Percentiles rank a stretch among this genome's conserved stretches.
phyloP scores from a whole-genome alignment of 2,797 vertebrate species.

The Tinamus major region DNA sequence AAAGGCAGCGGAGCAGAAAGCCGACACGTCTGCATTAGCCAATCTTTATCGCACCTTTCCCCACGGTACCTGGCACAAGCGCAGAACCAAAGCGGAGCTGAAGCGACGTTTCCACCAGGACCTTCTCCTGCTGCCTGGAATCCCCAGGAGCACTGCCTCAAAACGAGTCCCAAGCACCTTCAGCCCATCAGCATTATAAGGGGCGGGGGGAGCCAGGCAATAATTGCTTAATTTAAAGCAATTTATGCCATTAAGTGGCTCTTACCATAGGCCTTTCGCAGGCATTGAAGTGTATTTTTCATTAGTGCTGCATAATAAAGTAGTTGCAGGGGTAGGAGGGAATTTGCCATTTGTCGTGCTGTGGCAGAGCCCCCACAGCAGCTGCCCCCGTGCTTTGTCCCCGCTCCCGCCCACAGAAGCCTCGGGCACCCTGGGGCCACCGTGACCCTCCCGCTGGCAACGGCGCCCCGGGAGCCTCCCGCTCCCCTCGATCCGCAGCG shows the following conservation, averaged over 20 bases:
- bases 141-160: accelerated
- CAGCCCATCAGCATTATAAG: background rate
- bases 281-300: constrained; percentile 71
- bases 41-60: background rate
- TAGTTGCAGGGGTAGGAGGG: constrained; percentile 62
- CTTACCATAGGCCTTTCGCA: constrained; percentile 64
- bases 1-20: background rate
- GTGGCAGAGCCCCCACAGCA: accelerated
- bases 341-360: constrained; percentile 39
- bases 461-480: background rate
- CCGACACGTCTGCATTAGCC: accelerated
- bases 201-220: constrained; percentile 35
- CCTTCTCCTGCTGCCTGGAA: too few species aligned
- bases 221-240: constrained; percentile 71
- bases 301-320: constrained; percentile 77
- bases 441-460: accelerated
- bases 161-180: background rate
- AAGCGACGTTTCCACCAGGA: accelerated
- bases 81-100: accelerated
- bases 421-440: accelerated
- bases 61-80: accelerated
- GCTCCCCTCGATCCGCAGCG: accelerated
- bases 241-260: constrained; percentile 75
- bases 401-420: accelerated
- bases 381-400: background rate